A percentile compares a stretch with the other conserved stretches of the same genome.
Evolutionary conservation across 2,797 vertebrate genomes (phyloP).

Genomic region (Borostomias antarcticus): DNA sequence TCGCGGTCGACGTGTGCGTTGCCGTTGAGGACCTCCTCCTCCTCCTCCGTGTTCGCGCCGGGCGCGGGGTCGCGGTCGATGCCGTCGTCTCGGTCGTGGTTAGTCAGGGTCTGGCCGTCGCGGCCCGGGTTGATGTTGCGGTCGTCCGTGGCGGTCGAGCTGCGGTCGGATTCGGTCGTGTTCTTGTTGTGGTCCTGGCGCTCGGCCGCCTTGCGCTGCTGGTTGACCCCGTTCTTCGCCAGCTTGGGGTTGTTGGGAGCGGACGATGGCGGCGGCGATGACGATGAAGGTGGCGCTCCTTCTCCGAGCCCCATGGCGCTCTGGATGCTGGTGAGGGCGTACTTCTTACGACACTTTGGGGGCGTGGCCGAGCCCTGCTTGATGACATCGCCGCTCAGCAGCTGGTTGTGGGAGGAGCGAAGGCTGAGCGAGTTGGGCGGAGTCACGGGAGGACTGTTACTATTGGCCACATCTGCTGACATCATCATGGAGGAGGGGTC

Average conservation of each 20-base stretch:
- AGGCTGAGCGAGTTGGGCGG: conserved; percentile 92
- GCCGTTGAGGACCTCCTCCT: conserved; percentile 42
- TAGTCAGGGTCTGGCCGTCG: conserved; percentile 47
- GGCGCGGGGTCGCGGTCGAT: conserved; percentile 47
- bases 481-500: conserved; percentile 81
- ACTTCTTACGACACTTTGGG: conserved; percentile 96
- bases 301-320: conserved; percentile 93
- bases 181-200: conserved; percentile 93
- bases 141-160: conserved; percentile 46
- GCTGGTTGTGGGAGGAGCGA: conserved; percentile 93
- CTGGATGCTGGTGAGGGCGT: conserved; percentile 94
- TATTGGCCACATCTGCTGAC: conserved; percentile 87
- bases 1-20: conserved; percentile 68
- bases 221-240: conserved; percentile 95
- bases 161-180: conserved; percentile 50
- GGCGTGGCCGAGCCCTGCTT: conserved; percentile 88
- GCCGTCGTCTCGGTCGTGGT: conserved; percentile 67
- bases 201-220: conserved; percentile 90
- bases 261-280: conserved; percentile 67
- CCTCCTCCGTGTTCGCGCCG: conserved; percentile 48
- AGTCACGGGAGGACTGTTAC: conserved; percentile 82
- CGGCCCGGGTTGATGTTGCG: conserved; percentile 44
- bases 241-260: conserved; percentile 89
- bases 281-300: conserved; percentile 45
- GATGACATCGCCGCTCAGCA: conserved; percentile 87